Evolutionary conservation across 2,113 vertebrate genomes (phyloP).

Genomic region (Neotoma lepida): DNA sequence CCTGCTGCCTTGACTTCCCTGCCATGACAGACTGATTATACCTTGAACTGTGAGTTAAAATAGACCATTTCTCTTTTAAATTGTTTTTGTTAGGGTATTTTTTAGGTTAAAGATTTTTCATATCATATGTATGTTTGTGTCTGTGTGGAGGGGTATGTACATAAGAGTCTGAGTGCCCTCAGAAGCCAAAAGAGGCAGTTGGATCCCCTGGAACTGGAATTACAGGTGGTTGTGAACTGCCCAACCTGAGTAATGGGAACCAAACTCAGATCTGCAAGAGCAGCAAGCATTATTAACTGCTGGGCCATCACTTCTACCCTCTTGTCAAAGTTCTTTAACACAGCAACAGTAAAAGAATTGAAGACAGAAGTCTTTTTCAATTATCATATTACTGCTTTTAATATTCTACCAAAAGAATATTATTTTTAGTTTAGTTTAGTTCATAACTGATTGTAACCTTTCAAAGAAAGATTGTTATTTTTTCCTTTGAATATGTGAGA

Average conservation of each 20-base stretch:
- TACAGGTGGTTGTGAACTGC: not conserved
- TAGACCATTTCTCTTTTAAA: not conserved
- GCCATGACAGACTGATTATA: not conserved
- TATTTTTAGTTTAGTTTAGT: conserved; percentile 64
- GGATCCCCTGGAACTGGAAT: not conserved
- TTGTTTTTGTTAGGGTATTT: not conserved
- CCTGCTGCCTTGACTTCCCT: not conserved
- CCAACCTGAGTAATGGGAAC: not conserved
- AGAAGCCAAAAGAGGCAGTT: not conserved
- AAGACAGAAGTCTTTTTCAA: not conserved
- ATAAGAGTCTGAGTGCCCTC: not conserved
- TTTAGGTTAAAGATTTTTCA: not conserved
- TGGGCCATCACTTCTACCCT: not conserved
- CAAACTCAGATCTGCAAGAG: not conserved
- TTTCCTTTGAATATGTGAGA: conserved; percentile 51
- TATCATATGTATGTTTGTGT: not conserved
- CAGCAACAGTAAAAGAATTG: not conserved
- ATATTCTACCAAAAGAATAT: conserved; percentile 5
- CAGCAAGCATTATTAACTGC: not conserved
- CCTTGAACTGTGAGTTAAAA: not conserved
- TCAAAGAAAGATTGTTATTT: conserved; percentile 33
- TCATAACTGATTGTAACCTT: conserved; percentile 22
- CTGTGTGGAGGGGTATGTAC: not conserved
- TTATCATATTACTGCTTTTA: not conserved
- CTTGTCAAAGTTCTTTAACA: not conserved